These are phyloP conservation scores for Neelides sp. DNA, from an alignment of 1,140 invertebrate genomes.

Conservation along the genomic window DNA sequence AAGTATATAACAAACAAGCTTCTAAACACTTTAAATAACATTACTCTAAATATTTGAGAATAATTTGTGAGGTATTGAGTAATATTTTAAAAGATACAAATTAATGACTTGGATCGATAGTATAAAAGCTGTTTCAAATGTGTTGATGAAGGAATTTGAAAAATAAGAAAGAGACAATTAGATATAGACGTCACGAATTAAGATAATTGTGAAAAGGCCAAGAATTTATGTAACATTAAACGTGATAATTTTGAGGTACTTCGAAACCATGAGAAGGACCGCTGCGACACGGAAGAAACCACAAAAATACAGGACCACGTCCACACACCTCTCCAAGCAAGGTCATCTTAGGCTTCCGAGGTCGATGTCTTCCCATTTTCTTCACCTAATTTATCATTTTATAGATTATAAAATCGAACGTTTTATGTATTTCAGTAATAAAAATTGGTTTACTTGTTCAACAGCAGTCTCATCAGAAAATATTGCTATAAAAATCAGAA, in stretches of 20 bases:
- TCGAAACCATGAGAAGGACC: conserved; percentile 18
- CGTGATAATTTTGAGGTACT: conserved; percentile 18
- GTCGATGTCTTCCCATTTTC: conserved; percentile 38
- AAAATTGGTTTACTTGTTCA: conserved; percentile 47
- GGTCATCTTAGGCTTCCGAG: conserved; percentile 51
- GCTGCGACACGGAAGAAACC: conserved; percentile 35
- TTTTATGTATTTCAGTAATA: conserved; percentile 6
- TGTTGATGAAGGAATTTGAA: too few species aligned
- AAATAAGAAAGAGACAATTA: too few species aligned
- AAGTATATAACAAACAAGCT: too few species aligned
- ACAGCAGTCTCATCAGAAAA: conserved; percentile 67
- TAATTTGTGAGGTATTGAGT: too few species aligned
- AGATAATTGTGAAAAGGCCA: too few species aligned
- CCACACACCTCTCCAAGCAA: conserved; percentile 69
- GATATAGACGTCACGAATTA: too few species aligned
- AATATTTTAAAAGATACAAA: too few species aligned
- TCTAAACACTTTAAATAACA: too few species aligned
- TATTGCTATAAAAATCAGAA: too few species aligned
- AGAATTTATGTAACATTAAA: neutral
- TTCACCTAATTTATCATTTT: conserved; percentile 26
- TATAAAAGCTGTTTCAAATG: too few species aligned
- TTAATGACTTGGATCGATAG: too few species aligned
- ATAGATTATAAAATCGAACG: neutral
- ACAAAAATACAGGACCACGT: conserved; percentile 50
- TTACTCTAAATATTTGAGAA: too few species aligned